Percentiles rank a stretch among this genome's conserved stretches.
phyloP scores from a whole-genome alignment of 2,888 invertebrate species.

The Beris chalybata region DNA sequence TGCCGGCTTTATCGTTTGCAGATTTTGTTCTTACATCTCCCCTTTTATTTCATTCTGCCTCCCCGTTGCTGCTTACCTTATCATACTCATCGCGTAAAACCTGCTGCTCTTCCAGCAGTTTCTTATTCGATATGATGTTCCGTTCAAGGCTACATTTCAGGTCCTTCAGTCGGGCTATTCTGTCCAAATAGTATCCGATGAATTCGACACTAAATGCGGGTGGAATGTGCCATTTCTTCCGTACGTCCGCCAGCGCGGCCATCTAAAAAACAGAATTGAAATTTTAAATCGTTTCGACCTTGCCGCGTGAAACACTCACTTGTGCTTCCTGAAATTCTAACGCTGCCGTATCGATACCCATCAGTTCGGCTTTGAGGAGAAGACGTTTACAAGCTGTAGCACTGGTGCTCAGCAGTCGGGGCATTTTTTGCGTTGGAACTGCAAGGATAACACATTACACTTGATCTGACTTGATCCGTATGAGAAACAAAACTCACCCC shows the following conservation, averaged over 20 bases:
- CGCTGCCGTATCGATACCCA: conserved; percentile 84
- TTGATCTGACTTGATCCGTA: not conserved
- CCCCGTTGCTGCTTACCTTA: conserved; percentile 57
- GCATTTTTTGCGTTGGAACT: conserved; percentile 96
- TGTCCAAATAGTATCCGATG: conserved; percentile 89
- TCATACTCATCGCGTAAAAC: conserved; percentile 76
- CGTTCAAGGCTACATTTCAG: conserved; percentile 77
- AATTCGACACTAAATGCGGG: conserved; percentile 95
- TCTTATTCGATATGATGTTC: conserved; percentile 72
- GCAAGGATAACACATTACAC: conserved; percentile 38
- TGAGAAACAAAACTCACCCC: conserved; percentile 66
- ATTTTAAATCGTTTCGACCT: not conserved
- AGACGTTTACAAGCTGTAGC: conserved; percentile 85
- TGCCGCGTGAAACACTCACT: conserved; percentile 48
- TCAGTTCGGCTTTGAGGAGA: conserved; percentile 81
- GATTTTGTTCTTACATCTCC: too few species aligned
- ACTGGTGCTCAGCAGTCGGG: conserved; percentile 84
- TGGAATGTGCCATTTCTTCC: conserved; percentile 92
- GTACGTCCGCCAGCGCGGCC: conserved; percentile 79
- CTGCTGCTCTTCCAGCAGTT: conserved; percentile 77
- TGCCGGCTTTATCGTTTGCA: too few species aligned
- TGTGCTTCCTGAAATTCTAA: conserved; percentile 83
- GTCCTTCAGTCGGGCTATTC: conserved; percentile 78
- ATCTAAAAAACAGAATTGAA: conserved; percentile 52
- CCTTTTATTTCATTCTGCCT: too few species aligned